Base-by-base conservation (phyloP, 2,113 vertebrate species). In the Pithys albifrons region DNA sequence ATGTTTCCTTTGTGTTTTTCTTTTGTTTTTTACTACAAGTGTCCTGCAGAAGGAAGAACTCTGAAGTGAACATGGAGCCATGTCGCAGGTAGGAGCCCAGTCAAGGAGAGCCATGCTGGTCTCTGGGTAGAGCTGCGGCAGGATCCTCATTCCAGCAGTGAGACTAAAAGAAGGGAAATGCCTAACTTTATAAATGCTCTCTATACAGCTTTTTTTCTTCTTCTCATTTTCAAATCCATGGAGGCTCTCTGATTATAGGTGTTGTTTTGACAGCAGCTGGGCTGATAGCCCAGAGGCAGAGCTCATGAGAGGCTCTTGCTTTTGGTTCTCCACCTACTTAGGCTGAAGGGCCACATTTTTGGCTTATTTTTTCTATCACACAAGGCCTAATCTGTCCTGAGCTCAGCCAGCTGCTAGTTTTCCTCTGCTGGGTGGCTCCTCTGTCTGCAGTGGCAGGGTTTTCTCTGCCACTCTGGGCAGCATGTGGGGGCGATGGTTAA, bases 51-150 rank as follows among this genome's bases (percentile, higher is more conserved):
- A 86, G 46, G 58, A 77, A 66, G 55, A 62, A 55, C 46, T 66
- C 54, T 52, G 54, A 37, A n/a, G 24, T 2, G 6, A 64, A 9
- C 0, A 0, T 15, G 25, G 48, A 29, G 33, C 37, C 2, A 1
- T 19, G 46, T 48, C 4, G 5, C 9, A 6, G 1, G 12, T 52
- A 37, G 4, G 3, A 74, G 51, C 31, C 22, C 29, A 27, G 66
- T 31, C 17, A 6, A 0, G 2, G 43, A 37, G n/a, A 58, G 28
- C 16, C 61, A 17, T 2, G 2, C 12, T 0, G 0, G 35, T 20
- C 1, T 2, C 65, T n/a, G 22, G 3, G 17, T 65, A 66, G 35
- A 31, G 39, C 41, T 51, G 71, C 0, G 0, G 28, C 37, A 77
- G 31, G 17, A 55, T 74, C 51, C n/a, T 92, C 4, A 1, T 81